Evolutionary conservation across 2,113 vertebrate genomes (phyloP).

Genomic region (Ammodytes dubius): DNA sequence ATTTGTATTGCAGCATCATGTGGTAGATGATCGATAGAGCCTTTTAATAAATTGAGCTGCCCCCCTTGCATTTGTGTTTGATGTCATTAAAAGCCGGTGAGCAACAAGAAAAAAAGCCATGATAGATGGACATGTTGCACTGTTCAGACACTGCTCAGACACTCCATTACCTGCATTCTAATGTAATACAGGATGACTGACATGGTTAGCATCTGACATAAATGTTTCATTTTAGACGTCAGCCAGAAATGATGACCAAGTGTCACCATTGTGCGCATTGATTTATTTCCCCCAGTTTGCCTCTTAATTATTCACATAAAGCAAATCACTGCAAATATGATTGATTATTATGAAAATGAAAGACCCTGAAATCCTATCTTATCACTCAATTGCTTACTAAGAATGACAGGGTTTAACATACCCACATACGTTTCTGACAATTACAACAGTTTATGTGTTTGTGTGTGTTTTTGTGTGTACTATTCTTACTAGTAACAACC

Average conservation of each 20-base stretch:
- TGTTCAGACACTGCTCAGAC: too few species aligned
- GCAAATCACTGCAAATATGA: not conserved
- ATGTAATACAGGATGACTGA: too few species aligned
- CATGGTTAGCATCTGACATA: too few species aligned
- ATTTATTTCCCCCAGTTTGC: not conserved
- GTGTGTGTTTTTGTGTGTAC: not conserved
- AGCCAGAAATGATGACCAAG: too few species aligned
- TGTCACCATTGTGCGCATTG: too few species aligned
- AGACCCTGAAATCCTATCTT: not conserved
- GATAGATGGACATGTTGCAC: not conserved
- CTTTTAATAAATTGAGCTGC: conserved; percentile 5
- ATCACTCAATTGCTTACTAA: not conserved
- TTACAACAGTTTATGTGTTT: not conserved
- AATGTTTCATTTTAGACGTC: too few species aligned
- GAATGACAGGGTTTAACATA: not conserved
- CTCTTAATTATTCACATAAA: not conserved
- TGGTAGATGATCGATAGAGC: not conserved
- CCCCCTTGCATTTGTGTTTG: not conserved
- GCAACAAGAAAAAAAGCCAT: not conserved
- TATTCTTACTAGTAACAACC: not conserved
- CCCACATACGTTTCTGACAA: not conserved
- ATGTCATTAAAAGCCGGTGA: not conserved
- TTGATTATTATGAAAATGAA: not conserved
- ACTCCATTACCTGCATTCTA: not conserved
- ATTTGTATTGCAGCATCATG: not conserved